Conservation (phyloP, 2,797 vertebrate genomes). For the Sebastes reedi region DNA sequence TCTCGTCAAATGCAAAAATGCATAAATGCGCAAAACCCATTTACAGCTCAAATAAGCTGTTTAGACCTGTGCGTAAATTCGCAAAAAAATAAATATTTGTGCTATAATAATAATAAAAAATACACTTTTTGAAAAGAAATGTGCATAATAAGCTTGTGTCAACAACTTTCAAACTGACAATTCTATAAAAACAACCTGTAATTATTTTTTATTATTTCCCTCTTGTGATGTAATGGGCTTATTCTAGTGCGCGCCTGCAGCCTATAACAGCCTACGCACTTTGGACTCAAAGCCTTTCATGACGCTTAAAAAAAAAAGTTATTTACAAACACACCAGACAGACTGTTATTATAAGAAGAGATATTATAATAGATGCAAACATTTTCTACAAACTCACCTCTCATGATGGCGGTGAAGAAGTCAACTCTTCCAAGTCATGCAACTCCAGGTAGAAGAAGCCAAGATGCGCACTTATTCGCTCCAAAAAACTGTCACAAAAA, state of each 20-base stretch:
- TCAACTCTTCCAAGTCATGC: conserved; percentile 66
- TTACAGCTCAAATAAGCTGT: background rate
- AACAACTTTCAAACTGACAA: background rate
- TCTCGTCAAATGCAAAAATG: background rate
- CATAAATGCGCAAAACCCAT: background rate
- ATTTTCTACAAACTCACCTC: conserved; percentile 77
- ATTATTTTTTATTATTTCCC: background rate
- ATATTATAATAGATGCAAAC: background rate
- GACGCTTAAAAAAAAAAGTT: conserved; percentile 27
- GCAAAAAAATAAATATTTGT: no score
- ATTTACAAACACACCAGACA: background rate
- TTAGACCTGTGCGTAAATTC: fast-evolving
- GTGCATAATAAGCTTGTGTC: background rate
- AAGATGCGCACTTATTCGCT: conserved; percentile 53
- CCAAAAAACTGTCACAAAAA: conserved; percentile 62
- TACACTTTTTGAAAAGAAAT: background rate
- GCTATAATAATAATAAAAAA: background rate
- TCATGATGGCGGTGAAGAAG: conserved; percentile 73
- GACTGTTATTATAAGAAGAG: background rate
- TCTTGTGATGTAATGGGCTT: background rate
- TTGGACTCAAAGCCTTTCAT: conserved; percentile 25
- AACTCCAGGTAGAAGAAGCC: conserved; percentile 65
- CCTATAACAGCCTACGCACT: conserved; percentile 50
- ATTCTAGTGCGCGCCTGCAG: background rate
- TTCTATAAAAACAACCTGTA: background rate